Evolutionary conservation across 2,797 vertebrate genomes (phyloP), one percentile per base, ranked within the genome.

Genomic region (Podarcis lilfordi): DNA sequence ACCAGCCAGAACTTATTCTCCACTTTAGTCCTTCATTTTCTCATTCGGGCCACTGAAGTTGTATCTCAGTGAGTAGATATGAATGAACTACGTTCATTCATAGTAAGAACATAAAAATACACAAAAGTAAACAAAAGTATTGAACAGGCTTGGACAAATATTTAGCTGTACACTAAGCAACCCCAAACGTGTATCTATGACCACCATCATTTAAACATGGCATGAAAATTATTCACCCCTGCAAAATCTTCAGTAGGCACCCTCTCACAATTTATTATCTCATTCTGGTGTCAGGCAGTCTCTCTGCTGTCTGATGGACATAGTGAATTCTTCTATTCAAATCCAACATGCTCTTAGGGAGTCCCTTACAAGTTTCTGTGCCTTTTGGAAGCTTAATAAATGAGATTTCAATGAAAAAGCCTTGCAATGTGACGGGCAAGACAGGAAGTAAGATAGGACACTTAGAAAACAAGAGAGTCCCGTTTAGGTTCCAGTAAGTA

Each of bases 321-420:
- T 0, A 43, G 68, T 50, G 81, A 90, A 82, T 61, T 37, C 0
- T 79, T 37, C 80, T 66, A 17, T 91, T 84, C 81, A 93, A 83
- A 5, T 0, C 1, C 35, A 93, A 79, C 55, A 88, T 35, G 91
- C 88, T 94, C 89, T 50, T 0, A 2, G 72, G 83, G 78, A 87
- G 23, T 91, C 88, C 90, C 77, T 87, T 94, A 91, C 40, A 80
- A 93, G 90, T 89, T 77, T 15, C 81, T 66, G 78, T 71, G 68
- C 35, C 74, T 81, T 17, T 6, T 64, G 27, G 81, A 72, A 87
- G 76, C 71, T 90, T 89, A 84, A 86, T 76, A 88, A 4, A 5
- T 64, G n/a, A 35, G 40, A 40, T 76, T 87, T 91, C 69, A 82
- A 84, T 11, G 61, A 19, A 91, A 88, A 59, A 59, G 43, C 84